Base-by-base conservation (phyloP, 2,797 vertebrate species). In the Leptoclinus maculatus region DNA sequence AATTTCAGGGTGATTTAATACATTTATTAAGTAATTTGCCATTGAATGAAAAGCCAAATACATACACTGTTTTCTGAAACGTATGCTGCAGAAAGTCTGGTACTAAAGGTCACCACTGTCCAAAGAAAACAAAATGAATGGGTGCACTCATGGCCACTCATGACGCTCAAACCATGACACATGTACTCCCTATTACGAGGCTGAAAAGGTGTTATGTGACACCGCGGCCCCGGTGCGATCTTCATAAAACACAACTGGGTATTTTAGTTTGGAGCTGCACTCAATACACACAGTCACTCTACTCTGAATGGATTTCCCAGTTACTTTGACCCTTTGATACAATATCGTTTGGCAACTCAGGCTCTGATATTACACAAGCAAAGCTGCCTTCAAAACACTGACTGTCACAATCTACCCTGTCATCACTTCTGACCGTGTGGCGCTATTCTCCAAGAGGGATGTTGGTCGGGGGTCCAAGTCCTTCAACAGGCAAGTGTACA, bases 311-410 rank as follows among this genome's bases (percentile, higher is more conserved):
- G 87, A 84, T 88, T 39, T 77, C 72, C 34, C 71, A 25, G 85
- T 70, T 91, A 88, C 92, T 91, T 90, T 92, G 94, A 93, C 89
- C 92, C 85, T 83, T 91, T 88, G 87, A 88, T 84, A 68, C 83
- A 82, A 82, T 85, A 90, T 84, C 92, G 91, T 93, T 91, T 85
- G 67, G 84, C 58, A 76, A 88, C 88, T 91, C 89, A 86, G 82
- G 14, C 72, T 66, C 84, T 90, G 88, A 93, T 88, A 91, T 53
- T 88, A 80, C 82, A 75, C 74, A 92, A 86, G 86, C 89, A 93
- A 93, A 92, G 90, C 88, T 91, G 87, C 79, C 70, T 68, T 66
- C 9, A 43, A 80, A 89, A 83, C 76, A 87, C 57, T 45, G 76
- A 85, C 78, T 64, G 80, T 81, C 76, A 77, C 85, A 82, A 88